Conservation (phyloP, 2,888 invertebrate species). For the Odontocerum albicorne region DNA sequence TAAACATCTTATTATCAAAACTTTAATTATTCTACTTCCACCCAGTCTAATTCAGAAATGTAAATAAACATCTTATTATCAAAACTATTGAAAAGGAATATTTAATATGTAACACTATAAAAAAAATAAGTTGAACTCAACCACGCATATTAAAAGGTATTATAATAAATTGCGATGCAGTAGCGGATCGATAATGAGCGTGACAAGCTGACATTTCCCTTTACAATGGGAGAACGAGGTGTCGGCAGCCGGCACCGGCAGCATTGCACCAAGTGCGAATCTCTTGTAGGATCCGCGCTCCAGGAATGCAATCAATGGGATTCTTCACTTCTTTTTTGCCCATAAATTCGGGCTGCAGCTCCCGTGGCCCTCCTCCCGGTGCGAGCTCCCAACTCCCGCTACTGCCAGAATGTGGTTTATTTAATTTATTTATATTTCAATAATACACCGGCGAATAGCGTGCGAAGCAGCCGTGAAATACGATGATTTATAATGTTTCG, state of each 20-base stretch:
- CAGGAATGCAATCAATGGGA: slow-evolving; percentile 23
- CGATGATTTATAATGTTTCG: slow-evolving; percentile 33
- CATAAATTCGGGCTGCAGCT: slow-evolving; percentile 27
- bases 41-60: too few relatives aligned
- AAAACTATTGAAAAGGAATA: too few relatives aligned
- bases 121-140: too few relatives aligned
- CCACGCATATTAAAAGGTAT: too few relatives aligned
- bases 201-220: not conserved
- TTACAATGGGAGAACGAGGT: not conserved
- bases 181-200: not conserved
- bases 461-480: slow-evolving; percentile 35
- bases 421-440: slow-evolving; percentile 37
- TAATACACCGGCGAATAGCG: slow-evolving; percentile 36
- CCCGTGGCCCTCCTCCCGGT: slow-evolving; percentile 27
- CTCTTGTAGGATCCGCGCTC: not conserved
- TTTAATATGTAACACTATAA: too few relatives aligned
- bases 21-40: too few relatives aligned
- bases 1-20: too few relatives aligned
- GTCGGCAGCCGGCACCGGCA: not conserved
- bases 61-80: too few relatives aligned
- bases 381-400: slow-evolving; percentile 14
- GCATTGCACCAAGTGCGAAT: slow-evolving; percentile 4
- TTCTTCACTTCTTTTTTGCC: slow-evolving; percentile 11
- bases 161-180: too few relatives aligned
- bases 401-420: slow-evolving; percentile 2